Base-by-base conservation (phyloP, 2,797 vertebrate species). In the Mus minutoides region DNA sequence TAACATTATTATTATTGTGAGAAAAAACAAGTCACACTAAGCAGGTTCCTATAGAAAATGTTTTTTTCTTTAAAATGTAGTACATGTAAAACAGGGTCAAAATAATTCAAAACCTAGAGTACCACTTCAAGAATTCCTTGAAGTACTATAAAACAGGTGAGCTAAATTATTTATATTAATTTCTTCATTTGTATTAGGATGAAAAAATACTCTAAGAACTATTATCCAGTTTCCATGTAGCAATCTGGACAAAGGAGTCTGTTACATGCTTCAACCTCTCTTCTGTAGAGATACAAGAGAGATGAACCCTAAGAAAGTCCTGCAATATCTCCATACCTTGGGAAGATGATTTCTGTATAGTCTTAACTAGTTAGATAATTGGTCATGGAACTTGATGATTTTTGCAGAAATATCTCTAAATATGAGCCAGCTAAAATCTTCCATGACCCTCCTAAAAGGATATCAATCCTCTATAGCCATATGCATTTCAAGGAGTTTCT, bases 1-100 rank as follows among this genome's bases (percentile, higher is more conserved):
- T 34, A 21, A 43, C 62, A 56, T 52, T 67, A 3, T 24, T 73
- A 69, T 31, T 73, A 62, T 34, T 29, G 12, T 73, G 29, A 95
- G 37, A 64, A 94, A 73, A 67, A 94, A 0, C 34, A 85, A 95
- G 69, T 37, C 7, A 60, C 21, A 31, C 3, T 37, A 34, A 78
- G 11, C 4, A 86, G 34, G 17, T 82, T 69, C 17, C 1, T 37
- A 34, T 26, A 29, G 58, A 40, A 84, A 85, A 34, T 17, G 10
- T 34, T 93, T 91, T 93, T 91, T 91, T 1, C n/a, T 56, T 85
- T 82, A 84, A 90, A 95, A 60, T 73, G 11, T 1, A 82, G 1
- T 29, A 46, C 14, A 92, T 26, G 22, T 76, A 86, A 91, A 43
- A 64, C 52, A 71, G 49, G 14, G 10, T 31, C 22, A 69, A 78